A percentile compares a stretch with the other conserved stretches of the same genome.
Evolutionary conservation across 2,888 invertebrate species (phyloP).

Genomic region (Zygothrica quintamaculata): DNA sequence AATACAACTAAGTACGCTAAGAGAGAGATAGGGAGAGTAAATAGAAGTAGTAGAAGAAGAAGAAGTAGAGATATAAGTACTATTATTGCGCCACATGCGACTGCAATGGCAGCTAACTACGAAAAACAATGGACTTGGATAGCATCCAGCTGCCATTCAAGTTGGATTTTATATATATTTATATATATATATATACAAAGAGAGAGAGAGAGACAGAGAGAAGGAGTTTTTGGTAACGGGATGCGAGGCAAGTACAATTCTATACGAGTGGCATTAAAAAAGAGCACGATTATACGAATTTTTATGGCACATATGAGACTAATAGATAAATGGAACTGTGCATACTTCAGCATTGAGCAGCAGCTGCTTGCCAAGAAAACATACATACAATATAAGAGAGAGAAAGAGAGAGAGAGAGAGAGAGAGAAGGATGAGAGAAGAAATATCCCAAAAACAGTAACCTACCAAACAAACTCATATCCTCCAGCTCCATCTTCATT

Average conservation of each 20-base stretch:
- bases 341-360: conserved; percentile 19
- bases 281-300: conserved; percentile 70
- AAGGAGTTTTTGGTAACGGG: conserved; percentile 4
- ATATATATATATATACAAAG: too few species aligned
- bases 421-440: too few species aligned
- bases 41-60: too few species aligned
- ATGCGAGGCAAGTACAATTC: conserved; percentile 18
- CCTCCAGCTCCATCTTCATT: too few species aligned
- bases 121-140: conserved; percentile 72
- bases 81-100: conserved; percentile 59
- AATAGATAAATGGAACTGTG: conserved; percentile 55
- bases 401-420: too few species aligned
- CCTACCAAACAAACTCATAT: too few species aligned
- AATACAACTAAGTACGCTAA: too few species aligned
- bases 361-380: conserved; percentile 57
- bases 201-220: too few species aligned
- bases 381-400: not conserved
- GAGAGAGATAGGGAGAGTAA: too few species aligned
- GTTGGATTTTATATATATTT: conserved; percentile 20
- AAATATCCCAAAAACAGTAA: too few species aligned
- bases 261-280: conserved; percentile 49
- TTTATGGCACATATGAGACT: conserved; percentile 79
- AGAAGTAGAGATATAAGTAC: conserved; percentile 25
- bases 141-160: conserved; percentile 70
- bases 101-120: conserved; percentile 69